Evolutionary conservation across 2,888 invertebrate genomes (phyloP).

Genomic region (Yponomeuta evonymella): DNA sequence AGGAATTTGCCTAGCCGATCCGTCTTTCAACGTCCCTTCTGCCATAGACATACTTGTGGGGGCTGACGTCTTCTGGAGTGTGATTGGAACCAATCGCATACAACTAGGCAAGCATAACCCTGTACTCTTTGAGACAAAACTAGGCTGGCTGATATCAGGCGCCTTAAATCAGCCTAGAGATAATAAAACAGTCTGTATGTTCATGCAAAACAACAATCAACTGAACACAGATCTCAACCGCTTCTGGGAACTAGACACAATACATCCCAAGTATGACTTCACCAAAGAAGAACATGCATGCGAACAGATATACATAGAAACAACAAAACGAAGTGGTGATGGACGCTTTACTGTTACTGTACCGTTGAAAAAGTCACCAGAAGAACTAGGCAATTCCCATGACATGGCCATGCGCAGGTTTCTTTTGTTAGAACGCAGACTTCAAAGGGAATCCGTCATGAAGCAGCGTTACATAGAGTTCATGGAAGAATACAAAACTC

Average conservation of each 20-base stretch:
- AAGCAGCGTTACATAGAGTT: constrained; percentile 10
- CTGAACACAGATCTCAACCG: background rate
- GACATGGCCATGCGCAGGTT: constrained; percentile 3
- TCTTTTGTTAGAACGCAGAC: background rate
- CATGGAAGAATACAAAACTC: background rate
- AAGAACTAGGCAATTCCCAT: constrained; percentile 5
- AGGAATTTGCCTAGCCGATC: constrained; percentile 5
- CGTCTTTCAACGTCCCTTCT: constrained; percentile 15
- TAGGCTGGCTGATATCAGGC: constrained; percentile 17
- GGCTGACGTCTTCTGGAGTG: constrained; percentile 17
- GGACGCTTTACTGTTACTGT: constrained; percentile 7
- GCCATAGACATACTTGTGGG: constrained; percentile 17
- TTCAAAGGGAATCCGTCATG: background rate
- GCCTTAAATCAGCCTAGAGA: background rate
- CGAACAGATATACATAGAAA: background rate
- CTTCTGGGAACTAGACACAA: constrained; percentile 8
- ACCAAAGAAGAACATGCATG: constrained; percentile 3
- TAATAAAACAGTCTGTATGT: background rate
- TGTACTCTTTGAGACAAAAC: constrained; percentile 12
- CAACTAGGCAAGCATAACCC: constrained; percentile 16
- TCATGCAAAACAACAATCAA: background rate
- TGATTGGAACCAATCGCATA: constrained; percentile 13
- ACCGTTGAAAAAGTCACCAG: constrained; percentile 4
- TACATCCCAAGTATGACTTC: background rate
- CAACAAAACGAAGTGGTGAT: background rate